Conservation (phyloP, 1,140 invertebrate species). For the Pteromalus puparum region DNA sequence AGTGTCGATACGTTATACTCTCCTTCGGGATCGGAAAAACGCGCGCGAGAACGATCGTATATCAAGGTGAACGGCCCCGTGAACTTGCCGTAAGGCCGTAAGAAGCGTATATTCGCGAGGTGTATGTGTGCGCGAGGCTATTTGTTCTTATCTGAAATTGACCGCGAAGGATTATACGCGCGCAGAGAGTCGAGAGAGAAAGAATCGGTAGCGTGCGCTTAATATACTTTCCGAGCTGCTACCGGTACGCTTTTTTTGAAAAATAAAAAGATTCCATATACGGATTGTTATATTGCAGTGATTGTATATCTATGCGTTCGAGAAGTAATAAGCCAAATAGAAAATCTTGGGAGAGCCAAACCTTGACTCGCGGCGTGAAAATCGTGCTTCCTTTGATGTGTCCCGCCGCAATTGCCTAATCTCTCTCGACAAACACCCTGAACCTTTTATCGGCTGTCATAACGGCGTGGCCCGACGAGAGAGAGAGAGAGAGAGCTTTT, state of each 20-base stretch:
- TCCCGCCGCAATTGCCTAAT: background rate
- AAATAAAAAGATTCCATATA: too few species aligned
- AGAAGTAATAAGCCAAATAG: background rate
- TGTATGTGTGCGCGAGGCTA: background rate
- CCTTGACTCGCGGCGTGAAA: background rate
- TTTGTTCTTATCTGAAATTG: constrained; percentile 40
- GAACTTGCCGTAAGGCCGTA: constrained; percentile 28
- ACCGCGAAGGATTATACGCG: background rate
- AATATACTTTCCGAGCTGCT: too few species aligned
- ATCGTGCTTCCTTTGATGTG: background rate
- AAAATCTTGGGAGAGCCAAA: too few species aligned
- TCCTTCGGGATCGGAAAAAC: background rate
- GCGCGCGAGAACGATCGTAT: background rate
- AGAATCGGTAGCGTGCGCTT: background rate
- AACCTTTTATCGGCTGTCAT: constrained; percentile 25
- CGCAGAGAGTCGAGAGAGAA: background rate
- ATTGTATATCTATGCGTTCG: background rate
- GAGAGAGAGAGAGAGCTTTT: background rate
- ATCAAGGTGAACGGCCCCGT: constrained; percentile 44
- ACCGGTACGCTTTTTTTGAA: too few species aligned
- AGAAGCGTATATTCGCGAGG: background rate
- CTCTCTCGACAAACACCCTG: background rate
- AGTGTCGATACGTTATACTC: too few species aligned
- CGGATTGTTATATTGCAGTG: too few species aligned
- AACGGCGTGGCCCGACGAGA: too few species aligned